phyloP scores from a whole-genome alignment of 2,888 invertebrate genomes.

The Spodoptera littoralis region DNA sequence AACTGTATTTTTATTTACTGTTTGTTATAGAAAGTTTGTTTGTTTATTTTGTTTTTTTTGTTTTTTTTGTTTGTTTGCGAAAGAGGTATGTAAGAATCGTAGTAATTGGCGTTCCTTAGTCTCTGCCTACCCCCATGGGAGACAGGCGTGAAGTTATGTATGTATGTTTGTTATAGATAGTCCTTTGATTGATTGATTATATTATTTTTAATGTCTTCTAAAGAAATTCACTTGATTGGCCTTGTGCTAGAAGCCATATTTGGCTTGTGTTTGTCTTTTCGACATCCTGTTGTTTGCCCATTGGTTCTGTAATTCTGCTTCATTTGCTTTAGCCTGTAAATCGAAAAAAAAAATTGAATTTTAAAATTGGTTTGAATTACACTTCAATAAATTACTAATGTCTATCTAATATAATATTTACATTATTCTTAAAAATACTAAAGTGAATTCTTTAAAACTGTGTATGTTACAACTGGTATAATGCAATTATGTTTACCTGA shows the following conservation, averaged over 20 bases:
- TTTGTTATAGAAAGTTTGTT: slow-evolving; percentile 23
- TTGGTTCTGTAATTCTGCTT: slow-evolving; percentile 97
- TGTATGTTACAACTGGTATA: too few relatives aligned
- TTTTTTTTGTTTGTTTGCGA: too few relatives aligned
- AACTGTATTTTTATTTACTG: slow-evolving; percentile 26
- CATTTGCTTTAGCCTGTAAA: slow-evolving; percentile 97
- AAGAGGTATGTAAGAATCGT: too few relatives aligned
- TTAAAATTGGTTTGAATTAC: not conserved
- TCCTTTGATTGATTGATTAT: slow-evolving; percentile 10
- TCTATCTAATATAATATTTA: too few relatives aligned
- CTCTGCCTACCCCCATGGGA: too few relatives aligned
- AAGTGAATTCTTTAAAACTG: too few relatives aligned
- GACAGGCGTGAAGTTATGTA: too few relatives aligned
- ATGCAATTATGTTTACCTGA: slow-evolving; percentile 82
- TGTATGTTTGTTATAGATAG: slow-evolving; percentile 25
- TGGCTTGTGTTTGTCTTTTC: slow-evolving; percentile 96
- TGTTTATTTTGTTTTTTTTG: too few relatives aligned
- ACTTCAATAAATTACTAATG: too few relatives aligned
- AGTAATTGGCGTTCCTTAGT: too few relatives aligned
- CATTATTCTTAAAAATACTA: too few relatives aligned
- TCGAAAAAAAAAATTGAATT: not conserved
- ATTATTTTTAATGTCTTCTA: slow-evolving; percentile 23
- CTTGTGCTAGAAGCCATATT: slow-evolving; percentile 95
- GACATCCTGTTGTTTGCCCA: slow-evolving; percentile 97
- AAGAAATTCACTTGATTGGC: not conserved